Conservation (phyloP, 2,888 invertebrate species). For the Drosophila barbarae region DNA sequence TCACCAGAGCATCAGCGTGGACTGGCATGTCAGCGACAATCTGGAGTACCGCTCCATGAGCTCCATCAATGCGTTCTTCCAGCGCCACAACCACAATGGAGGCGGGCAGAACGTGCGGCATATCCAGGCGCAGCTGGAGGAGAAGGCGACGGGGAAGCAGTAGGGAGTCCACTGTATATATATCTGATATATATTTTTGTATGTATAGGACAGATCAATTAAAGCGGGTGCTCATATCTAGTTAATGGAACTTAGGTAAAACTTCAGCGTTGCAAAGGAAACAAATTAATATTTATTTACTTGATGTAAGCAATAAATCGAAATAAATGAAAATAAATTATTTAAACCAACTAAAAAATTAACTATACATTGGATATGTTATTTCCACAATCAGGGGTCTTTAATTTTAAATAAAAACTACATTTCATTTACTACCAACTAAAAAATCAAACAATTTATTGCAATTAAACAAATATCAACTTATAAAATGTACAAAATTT, state of each 20-base stretch:
- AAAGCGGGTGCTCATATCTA: conserved; percentile 28
- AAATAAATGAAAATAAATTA: conserved; percentile 47
- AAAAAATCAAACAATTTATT: conserved; percentile 65
- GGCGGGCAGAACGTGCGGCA: conserved; percentile 72
- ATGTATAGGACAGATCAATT: conserved; percentile 24
- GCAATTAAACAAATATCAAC: conserved; percentile 62
- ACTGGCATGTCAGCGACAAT: conserved; percentile 87
- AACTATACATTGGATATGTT: background rate
- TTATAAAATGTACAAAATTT: conserved; percentile 49
- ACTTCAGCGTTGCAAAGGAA: conserved; percentile 47
- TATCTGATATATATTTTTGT: conserved; percentile 30
- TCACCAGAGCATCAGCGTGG: conserved; percentile 88
- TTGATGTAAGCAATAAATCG: conserved; percentile 59
- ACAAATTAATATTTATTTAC: conserved; percentile 57
- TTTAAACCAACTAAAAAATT: conserved; percentile 40
- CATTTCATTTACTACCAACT: conserved; percentile 23
- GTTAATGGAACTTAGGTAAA: conserved; percentile 44
- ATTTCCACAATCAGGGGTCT: background rate
- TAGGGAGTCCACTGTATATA: conserved; percentile 6
- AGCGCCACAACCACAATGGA: conserved; percentile 81
- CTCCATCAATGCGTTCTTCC: conserved; percentile 89
- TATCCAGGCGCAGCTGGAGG: conserved; percentile 78
- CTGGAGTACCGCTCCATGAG: conserved; percentile 89
- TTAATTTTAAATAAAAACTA: background rate
- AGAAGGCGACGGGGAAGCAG: conserved; percentile 71